A percentile compares a stretch with the other conserved stretches of the same genome.
Conservation (phyloP, 2,113 vertebrate genomes). For the Salvelinus alpinus region DNA sequence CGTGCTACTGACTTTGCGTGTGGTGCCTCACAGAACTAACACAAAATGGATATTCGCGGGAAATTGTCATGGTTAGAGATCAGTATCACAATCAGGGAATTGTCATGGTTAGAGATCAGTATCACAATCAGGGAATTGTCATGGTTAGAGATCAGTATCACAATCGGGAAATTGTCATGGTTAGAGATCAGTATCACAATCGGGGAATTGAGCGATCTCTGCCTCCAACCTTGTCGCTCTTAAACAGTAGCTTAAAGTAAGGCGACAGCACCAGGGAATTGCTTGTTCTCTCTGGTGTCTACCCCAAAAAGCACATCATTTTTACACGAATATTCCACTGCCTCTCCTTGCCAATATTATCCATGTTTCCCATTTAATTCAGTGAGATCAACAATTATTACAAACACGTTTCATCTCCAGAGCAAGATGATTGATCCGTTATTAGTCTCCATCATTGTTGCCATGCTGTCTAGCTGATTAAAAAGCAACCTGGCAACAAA, state of each 20-base stretch:
- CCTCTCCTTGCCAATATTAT: not conserved
- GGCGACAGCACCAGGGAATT: not conserved
- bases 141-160: not conserved
- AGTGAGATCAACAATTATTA: not conserved
- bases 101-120: not conserved
- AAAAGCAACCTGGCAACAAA: slow-evolving; percentile 33
- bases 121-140: not conserved
- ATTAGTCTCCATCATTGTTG: slow-evolving; percentile 21
- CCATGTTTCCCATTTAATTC: not conserved
- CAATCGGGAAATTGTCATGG: too few species aligned
- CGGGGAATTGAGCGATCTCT: not conserved
- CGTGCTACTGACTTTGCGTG: not conserved
- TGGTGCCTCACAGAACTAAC: not conserved
- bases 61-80: not conserved
- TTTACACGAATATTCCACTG: not conserved
- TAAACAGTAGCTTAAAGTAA: not conserved
- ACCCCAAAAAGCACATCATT: slow-evolving; percentile 40
- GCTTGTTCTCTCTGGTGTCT: slow-evolving; percentile 11
- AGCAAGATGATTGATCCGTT: not conserved
- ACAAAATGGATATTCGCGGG: not conserved
- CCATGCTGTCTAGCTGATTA: slow-evolving; percentile 29
- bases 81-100: not conserved
- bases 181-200: not conserved
- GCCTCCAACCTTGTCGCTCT: not conserved
- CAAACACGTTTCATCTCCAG: not conserved